phyloP scores from a whole-genome alignment of 2,113 vertebrate genomes.

The Spea multiplicata region DNA sequence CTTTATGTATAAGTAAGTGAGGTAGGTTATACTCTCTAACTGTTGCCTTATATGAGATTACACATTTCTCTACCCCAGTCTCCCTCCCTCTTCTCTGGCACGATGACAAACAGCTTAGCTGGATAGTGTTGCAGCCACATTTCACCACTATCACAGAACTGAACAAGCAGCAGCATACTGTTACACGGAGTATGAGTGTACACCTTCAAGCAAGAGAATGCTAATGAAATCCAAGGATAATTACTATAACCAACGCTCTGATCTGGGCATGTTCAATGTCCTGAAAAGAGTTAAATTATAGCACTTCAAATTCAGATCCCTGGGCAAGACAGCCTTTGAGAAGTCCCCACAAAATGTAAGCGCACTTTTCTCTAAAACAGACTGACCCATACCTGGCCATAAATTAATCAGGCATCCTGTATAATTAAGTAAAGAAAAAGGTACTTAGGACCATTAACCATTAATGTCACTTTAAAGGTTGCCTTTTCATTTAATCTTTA shows the following conservation, averaged over 20 bases:
- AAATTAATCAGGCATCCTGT: too few relatives aligned
- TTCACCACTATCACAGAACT: slow-evolving; percentile 30
- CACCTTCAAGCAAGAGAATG: neutral
- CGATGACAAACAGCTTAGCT: slow-evolving; percentile 18
- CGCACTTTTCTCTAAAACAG: too few relatives aligned
- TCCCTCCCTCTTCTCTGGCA: slow-evolving; percentile 22
- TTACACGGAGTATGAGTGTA: neutral
- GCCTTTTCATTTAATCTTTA: too few relatives aligned
- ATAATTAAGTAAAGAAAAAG: too few relatives aligned
- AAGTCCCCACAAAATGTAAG: too few relatives aligned
- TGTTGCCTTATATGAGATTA: slow-evolving; percentile 46
- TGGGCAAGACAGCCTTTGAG: neutral
- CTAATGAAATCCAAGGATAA: neutral
- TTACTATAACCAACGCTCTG: neutral
- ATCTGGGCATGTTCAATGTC: neutral
- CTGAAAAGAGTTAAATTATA: neutral
- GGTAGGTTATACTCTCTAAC: slow-evolving; percentile 5
- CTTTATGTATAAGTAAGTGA: slow-evolving; percentile 5
- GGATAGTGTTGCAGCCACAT: slow-evolving; percentile 43
- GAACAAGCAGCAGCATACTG: slow-evolving; percentile 21
- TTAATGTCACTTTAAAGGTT: too few relatives aligned
- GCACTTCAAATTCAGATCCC: neutral
- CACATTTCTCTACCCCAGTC: slow-evolving; percentile 16
- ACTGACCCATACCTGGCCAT: too few relatives aligned
- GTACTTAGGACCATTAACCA: too few relatives aligned